A percentile compares a stretch with the other conserved stretches of the same genome.
Evolutionary conservation across 2,113 vertebrate genomes (phyloP).

Genomic region (Rhea americana): DNA sequence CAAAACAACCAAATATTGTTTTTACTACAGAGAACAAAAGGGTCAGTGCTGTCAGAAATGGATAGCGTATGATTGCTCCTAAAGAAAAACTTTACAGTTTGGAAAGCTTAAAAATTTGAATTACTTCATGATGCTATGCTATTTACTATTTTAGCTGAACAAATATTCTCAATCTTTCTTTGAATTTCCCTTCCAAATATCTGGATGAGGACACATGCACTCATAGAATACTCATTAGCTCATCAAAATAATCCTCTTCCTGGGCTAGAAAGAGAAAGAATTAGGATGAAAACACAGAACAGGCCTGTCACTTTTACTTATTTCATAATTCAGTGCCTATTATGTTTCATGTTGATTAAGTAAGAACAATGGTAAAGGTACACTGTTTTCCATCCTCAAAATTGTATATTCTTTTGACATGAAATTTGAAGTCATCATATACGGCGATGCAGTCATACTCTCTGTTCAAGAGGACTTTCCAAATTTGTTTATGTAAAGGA

Average conservation of each 20-base stretch:
- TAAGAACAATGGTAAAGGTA: neutral
- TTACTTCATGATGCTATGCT: neutral
- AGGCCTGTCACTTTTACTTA: neutral
- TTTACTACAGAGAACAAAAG: neutral
- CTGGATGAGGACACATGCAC: neutral
- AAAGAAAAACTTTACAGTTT: neutral
- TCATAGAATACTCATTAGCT: neutral
- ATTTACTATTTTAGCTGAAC: neutral
- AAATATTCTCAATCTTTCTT: neutral
- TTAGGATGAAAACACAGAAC: neutral
- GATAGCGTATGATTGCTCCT: neutral
- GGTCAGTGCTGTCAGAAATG: neutral
- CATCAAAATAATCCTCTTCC: slow-evolving; percentile 9
- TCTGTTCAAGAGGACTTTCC: neutral
- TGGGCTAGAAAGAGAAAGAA: neutral
- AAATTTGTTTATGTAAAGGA: no score
- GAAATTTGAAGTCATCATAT: neutral
- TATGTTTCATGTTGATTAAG: neutral
- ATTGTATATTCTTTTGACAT: neutral
- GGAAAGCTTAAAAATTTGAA: neutral
- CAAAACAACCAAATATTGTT: neutral
- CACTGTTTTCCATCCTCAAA: neutral
- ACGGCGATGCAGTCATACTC: accelerated
- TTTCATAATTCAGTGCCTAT: neutral
- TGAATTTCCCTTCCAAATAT: neutral